phyloP scores from a whole-genome alignment of 2,113 vertebrate genomes.

The Dendropsophus ebraccatus region DNA sequence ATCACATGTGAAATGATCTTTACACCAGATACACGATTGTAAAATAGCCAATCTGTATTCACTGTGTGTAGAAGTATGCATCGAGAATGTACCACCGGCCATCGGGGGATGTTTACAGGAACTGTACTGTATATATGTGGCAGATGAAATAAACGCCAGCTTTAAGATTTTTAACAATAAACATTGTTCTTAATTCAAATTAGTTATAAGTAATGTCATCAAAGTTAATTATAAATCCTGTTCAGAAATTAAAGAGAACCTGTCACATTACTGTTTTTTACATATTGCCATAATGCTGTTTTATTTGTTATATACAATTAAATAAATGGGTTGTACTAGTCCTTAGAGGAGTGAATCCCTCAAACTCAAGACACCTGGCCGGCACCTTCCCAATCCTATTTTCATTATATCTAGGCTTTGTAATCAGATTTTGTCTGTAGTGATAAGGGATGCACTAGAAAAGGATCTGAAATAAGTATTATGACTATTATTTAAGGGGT shows the following conservation, averaged over 20 bases:
- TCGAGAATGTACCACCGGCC: neutral
- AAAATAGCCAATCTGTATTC: constrained; percentile 24
- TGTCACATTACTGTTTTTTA: neutral
- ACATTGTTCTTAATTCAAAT: neutral
- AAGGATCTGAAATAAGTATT: too few species aligned
- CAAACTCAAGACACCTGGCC: neutral
- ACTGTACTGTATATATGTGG: neutral
- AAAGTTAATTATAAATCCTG: neutral
- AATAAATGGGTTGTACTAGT: neutral
- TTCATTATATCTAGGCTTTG: too few species aligned
- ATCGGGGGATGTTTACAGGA: neutral
- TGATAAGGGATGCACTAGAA: neutral
- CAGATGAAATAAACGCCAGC: neutral
- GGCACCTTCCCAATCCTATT: neutral
- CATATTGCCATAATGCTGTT: neutral
- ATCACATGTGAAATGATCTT: constrained; percentile 9
- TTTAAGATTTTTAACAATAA: neutral
- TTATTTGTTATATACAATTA: neutral
- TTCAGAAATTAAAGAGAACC: neutral
- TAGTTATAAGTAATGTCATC: neutral
- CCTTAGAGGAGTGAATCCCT: neutral
- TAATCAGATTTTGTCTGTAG: neutral
- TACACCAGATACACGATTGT: constrained; percentile 16
- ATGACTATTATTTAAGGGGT: too few species aligned
- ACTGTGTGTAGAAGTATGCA: constrained; percentile 17